Evolutionary conservation across 1,140 invertebrate genomes (phyloP).

Genomic region (Anastrepha obliqua): DNA sequence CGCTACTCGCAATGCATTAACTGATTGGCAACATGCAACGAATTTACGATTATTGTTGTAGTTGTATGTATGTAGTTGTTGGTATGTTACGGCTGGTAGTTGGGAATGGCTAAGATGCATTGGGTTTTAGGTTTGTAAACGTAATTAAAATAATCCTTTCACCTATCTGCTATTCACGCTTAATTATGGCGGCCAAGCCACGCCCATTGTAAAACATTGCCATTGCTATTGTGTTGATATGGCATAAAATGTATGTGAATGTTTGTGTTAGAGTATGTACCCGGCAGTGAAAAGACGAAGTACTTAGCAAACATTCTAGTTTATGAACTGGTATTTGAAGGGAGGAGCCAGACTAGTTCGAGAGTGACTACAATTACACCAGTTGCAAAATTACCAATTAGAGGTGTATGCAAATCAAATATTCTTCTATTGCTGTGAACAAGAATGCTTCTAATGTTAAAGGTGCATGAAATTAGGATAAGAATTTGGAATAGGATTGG

Average conservation of each 20-base stretch:
- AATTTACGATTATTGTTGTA: not conserved
- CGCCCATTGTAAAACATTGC: constrained; percentile 41
- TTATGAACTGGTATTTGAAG: too few relatives aligned
- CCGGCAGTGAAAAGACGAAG: not conserved
- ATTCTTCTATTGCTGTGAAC: too few relatives aligned
- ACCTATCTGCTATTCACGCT: constrained; percentile 28
- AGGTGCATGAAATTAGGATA: too few relatives aligned
- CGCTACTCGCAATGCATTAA: not conserved
- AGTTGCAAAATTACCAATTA: too few relatives aligned
- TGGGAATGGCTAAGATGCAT: not conserved
- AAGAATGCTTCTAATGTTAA: too few relatives aligned
- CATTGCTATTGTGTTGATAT: not conserved
- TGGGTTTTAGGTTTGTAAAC: constrained; percentile 41
- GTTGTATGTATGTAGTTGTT: not conserved
- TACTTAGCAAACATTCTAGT: not conserved
- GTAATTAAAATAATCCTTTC: constrained; percentile 37
- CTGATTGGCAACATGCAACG: not conserved
- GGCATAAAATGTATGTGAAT: not conserved
- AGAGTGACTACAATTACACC: too few relatives aligned
- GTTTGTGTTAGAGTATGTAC: not conserved
- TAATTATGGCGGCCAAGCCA: constrained; percentile 38
- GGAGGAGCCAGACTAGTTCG: too few relatives aligned
- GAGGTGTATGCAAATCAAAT: too few relatives aligned
- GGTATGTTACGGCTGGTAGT: not conserved
- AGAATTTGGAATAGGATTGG: too few relatives aligned